A percentile compares a stretch with the other conserved stretches of the same genome.
These are phyloP conservation scores for Phylloscopus trochilus DNA, from an alignment of 2,113 vertebrate species.

Conservation along the genomic window DNA sequence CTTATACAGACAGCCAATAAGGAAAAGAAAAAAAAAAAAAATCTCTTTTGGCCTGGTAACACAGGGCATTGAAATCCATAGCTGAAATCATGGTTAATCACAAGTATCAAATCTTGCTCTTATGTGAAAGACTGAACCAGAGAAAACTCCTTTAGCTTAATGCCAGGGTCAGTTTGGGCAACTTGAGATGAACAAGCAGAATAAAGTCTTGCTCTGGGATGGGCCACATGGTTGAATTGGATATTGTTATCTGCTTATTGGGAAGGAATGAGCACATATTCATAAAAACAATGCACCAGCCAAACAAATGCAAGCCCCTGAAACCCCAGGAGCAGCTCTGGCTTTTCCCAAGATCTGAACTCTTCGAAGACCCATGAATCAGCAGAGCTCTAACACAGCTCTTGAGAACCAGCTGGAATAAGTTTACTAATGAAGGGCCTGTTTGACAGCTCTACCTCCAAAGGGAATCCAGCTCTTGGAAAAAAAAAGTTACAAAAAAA, in stretches of 20 bases:
- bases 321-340: neutral
- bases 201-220: neutral
- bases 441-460: neutral
- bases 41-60: neutral
- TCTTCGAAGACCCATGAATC: neutral
- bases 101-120: neutral
- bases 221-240: fast-evolving
- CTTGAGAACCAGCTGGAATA: neutral
- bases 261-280: neutral
- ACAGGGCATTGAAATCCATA: neutral
- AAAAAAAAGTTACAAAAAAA: neutral
- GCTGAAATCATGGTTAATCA: neutral
- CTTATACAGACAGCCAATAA: neutral
- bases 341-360: neutral
- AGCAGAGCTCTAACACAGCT: neutral
- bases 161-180: neutral
- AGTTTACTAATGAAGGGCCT: neutral
- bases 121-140: neutral
- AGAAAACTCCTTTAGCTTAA: neutral
- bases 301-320: neutral
- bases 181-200: neutral
- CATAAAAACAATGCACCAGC: neutral
- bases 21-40: neutral
- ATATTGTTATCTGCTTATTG: neutral
- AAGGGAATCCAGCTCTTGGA: neutral